Evolutionary conservation across 2,113 vertebrate genomes (phyloP), one percentile per base, ranked within the genome.

Genomic region (Proterorhinus semilunaris): DNA sequence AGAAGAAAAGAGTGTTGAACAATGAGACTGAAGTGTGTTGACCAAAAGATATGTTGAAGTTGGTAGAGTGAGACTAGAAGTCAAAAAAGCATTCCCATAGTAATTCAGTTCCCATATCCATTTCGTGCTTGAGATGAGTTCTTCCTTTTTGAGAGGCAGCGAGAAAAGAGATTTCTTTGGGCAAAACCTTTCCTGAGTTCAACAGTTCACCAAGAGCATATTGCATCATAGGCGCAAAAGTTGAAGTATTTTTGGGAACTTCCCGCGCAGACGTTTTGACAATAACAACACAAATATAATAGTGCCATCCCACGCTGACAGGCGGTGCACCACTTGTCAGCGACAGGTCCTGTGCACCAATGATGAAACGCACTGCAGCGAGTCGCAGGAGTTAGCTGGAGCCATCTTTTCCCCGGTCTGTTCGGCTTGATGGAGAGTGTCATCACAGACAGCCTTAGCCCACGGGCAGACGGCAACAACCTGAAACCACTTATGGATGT

Each of bases 281-380:
- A 45, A 61, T 61, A 43, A 43, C 36, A 61, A 44, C 58, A 15
- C 42, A 61, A 61, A 61, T 8, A 61, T 8, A 61, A 44, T 3
- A 9, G 42, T 61, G 58, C 4, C 58, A 61, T 8, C 15, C 42
- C 58, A n/a, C 2, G 42, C 36, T 61, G 58, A 61, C 58, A 61
- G 36, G 12, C 1, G 8, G 36, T n/a, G 58, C 42, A 44, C 13
- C 8, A 61, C 36, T 61, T 61, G 36, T 43, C 42, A 44, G 12
- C 45, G 44, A n/a, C 21, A 7, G 15, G 55, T 42, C 55, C 87
- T 83, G 76, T 79, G 85, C 79, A 81, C 81, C 77, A 50, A 78
- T 89, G 88, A 92, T 87, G 88, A 91, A 89, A 90, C 87, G 68
- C 78, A 84, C 85, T 71, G 66, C 79, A 51, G 72, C 62, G 66